phyloP scores from a whole-genome alignment of 2,113 vertebrate species.

The Rhadina sibilatrix region DNA sequence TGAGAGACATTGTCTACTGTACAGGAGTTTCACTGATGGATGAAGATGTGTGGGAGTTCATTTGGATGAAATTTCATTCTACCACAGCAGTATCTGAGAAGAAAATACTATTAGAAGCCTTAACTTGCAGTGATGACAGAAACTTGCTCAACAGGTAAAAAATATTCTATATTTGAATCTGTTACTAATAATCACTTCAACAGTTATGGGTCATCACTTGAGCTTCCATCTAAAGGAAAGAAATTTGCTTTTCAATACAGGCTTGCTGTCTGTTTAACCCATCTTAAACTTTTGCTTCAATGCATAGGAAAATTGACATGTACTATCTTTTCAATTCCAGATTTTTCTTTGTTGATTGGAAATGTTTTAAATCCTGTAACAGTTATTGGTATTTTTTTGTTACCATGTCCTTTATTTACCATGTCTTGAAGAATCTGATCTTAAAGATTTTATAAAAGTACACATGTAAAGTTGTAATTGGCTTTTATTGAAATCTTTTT shows the following conservation, averaged over 20 bases:
- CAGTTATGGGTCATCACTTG: not conserved
- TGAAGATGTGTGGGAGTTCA: constrained; percentile 98
- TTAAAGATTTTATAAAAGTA: not conserved
- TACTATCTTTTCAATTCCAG: not conserved
- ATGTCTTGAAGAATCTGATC: not conserved
- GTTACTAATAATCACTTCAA: not conserved
- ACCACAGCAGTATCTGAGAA: constrained; percentile 91
- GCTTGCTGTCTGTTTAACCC: not conserved
- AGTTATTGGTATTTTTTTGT: not conserved
- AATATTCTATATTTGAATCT: not conserved
- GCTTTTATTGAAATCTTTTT: not conserved
- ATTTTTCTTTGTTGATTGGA: not conserved
- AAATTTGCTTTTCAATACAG: not conserved
- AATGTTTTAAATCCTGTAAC: not conserved
- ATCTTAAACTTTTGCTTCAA: not conserved
- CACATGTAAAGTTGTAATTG: not conserved
- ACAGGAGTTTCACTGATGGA: constrained; percentile 96
- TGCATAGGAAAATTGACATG: not conserved
- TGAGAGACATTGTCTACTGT: constrained; percentile 97
- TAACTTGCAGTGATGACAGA: constrained; percentile 94
- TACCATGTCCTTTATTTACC: not conserved
- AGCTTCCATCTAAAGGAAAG: not conserved
- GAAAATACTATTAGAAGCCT: constrained; percentile 94
- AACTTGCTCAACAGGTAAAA: constrained; percentile 90
- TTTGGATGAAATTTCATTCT: constrained; percentile 99